These are phyloP conservation scores for Scelioninae gen. 2 DNA, from an alignment of 2,888 invertebrate species.

Conservation along the genomic window DNA sequence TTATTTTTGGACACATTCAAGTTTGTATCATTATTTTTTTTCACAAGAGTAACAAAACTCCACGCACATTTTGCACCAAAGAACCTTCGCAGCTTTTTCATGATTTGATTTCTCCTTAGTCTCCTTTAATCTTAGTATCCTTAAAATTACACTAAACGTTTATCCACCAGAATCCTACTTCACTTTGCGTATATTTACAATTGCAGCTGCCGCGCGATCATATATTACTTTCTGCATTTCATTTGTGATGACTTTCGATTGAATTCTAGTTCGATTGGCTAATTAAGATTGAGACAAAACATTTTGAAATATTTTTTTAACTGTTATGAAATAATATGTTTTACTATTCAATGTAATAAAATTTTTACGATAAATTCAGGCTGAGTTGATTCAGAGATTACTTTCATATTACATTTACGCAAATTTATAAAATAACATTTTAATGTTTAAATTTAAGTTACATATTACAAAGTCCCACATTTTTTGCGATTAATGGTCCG, in stretches of 20 bases:
- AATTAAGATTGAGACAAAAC: constrained; percentile 8
- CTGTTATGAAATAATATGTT: too few species aligned
- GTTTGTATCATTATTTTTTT: constrained; percentile 20
- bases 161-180: constrained; percentile 35
- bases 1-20: constrained; percentile 39
- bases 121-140: constrained; percentile 16
- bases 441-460: too few species aligned
- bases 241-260: constrained; percentile 14
- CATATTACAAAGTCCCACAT: too few species aligned
- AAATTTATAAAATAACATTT: not conserved
- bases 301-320: too few species aligned
- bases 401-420: not conserved
- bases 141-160: constrained; percentile 43
- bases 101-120: constrained; percentile 18
- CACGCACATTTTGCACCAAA: constrained; percentile 5
- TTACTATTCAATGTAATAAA: not conserved
- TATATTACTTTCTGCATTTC: too few species aligned
- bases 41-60: constrained; percentile 42
- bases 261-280: constrained; percentile 34
- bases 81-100: constrained; percentile 1
- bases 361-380: constrained; percentile 5
- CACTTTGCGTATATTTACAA: constrained; percentile 48
- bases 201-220: constrained; percentile 26
- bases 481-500: too few species aligned
- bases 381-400: not conserved